Conservation (phyloP, 2,888 invertebrate species). For the Rhagophthalmus giganteus region DNA sequence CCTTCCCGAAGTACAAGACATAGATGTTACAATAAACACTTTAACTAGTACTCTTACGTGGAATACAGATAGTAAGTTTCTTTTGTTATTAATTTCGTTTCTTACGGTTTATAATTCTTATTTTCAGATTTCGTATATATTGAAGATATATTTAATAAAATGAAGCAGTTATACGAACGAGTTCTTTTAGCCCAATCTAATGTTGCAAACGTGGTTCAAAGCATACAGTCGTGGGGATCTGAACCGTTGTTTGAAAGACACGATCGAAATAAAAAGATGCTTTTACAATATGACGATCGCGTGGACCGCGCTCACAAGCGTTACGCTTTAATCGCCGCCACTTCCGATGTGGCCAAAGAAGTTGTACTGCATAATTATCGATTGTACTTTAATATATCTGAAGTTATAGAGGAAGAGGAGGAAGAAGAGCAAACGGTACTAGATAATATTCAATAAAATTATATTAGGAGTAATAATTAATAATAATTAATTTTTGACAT, state of each 20-base stretch:
- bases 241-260: slow-evolving; percentile 75
- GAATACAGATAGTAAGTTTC: slow-evolving; percentile 75
- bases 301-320: slow-evolving; percentile 60
- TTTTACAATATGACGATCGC: slow-evolving; percentile 62
- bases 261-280: slow-evolving; percentile 62
- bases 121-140: slow-evolving; percentile 14
- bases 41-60: slow-evolving; percentile 75
- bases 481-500: no score
- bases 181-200: slow-evolving; percentile 70
- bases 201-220: slow-evolving; percentile 60
- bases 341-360: slow-evolving; percentile 61
- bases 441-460: no score
- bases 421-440: no score
- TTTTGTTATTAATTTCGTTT: no score
- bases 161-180: slow-evolving; percentile 66
- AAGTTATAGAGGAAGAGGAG: slow-evolving; percentile 33
- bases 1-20: slow-evolving; percentile 71
- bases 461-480: no score
- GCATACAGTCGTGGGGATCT: slow-evolving; percentile 72
- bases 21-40: slow-evolving; percentile 70
- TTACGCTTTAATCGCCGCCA: slow-evolving; percentile 56
- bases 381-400: slow-evolving; percentile 67
- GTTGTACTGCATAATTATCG: slow-evolving; percentile 68
- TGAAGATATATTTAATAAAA: neutral
- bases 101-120: no score